Percentiles rank a stretch among this genome's conserved stretches.
These are phyloP conservation scores for Hemiscyllium ocellatum DNA, from an alignment of 2,113 vertebrate species.

Conservation along the genomic window DNA sequence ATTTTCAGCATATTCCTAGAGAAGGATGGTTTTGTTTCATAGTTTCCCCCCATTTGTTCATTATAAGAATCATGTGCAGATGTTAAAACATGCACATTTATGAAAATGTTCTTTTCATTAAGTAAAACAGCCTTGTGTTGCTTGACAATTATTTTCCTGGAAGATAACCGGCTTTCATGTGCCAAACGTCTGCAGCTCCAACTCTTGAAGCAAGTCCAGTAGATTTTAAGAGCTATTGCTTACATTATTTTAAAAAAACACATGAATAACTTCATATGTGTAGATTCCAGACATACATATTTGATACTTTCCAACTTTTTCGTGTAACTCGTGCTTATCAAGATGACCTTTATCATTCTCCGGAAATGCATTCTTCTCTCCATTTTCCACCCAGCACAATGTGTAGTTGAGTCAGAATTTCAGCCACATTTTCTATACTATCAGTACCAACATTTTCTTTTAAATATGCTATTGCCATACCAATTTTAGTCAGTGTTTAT, in stretches of 20 bases:
- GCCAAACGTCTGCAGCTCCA: constrained; percentile 53
- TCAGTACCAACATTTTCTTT: background rate
- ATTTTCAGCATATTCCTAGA: background rate
- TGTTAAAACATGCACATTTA: constrained; percentile 34
- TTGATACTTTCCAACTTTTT: constrained; percentile 2
- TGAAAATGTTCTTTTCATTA: constrained; percentile 37
- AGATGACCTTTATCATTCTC: background rate
- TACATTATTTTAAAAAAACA: background rate
- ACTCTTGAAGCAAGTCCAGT: constrained; percentile 50
- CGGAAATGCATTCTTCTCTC: background rate
- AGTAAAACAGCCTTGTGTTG: constrained; percentile 31
- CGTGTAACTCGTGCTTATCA: background rate
- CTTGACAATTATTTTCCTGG: constrained; percentile 53
- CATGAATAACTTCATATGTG: background rate
- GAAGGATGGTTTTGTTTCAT: background rate
- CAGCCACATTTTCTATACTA: background rate
- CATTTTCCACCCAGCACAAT: background rate
- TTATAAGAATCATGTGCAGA: constrained; percentile 33
- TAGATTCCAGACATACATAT: constrained; percentile 28
- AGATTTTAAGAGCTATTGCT: constrained; percentile 46
- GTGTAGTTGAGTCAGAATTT: background rate
- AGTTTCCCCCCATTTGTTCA: constrained; percentile 20
- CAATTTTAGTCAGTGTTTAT: background rate
- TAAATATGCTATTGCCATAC: background rate
- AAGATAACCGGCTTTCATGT: constrained; percentile 51